Percentiles rank a stretch among this genome's conserved stretches.
Conservation (phyloP, 37 sponge, comb jelly and placozoan genomes). For the Amphimedon queenslandica region DNA sequence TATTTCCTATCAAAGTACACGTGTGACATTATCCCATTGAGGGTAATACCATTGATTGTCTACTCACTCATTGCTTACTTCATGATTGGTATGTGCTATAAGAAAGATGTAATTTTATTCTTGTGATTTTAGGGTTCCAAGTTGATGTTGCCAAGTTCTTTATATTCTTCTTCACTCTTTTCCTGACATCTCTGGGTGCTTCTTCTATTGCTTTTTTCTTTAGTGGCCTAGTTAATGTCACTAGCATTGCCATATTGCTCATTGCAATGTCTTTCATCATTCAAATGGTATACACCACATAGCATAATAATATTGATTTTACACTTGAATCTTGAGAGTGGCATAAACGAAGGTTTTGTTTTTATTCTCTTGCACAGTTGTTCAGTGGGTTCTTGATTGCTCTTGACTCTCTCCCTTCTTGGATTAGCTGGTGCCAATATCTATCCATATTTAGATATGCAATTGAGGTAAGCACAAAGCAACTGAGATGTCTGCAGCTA, state of each 20-base stretch:
- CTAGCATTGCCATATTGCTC: slow-evolving; percentile 53
- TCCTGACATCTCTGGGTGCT: slow-evolving; percentile 44
- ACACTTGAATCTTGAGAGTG: too few relatives aligned
- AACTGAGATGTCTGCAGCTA: too few relatives aligned
- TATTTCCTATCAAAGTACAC: slow-evolving; percentile 69
- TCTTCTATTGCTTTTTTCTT: slow-evolving; percentile 44
- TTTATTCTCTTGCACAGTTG: too few relatives aligned
- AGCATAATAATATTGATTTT: too few relatives aligned
- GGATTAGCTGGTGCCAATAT: too few relatives aligned
- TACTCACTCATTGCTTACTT: slow-evolving; percentile 68
- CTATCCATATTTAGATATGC: too few relatives aligned
- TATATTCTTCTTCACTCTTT: slow-evolving; percentile 58
- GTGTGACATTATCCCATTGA: slow-evolving; percentile 59
- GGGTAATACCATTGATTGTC: slow-evolving; percentile 48
- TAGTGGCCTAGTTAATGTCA: slow-evolving; percentile 45
- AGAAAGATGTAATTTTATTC: not conserved
- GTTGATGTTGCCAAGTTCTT: slow-evolving; percentile 43
- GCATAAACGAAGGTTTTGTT: too few relatives aligned
- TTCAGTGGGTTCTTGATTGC: too few relatives aligned
- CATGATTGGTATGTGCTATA: slow-evolving; percentile 63
- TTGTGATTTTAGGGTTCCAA: slow-evolving; percentile 42
- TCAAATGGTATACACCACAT: slow-evolving; percentile 69
- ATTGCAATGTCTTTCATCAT: slow-evolving; percentile 57
- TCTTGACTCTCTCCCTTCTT: too few relatives aligned
- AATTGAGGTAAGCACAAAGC: too few relatives aligned